Evolutionary conservation across 2,113 vertebrate species (phyloP), one percentile per base, ranked within the genome.

Genomic region (Sturnira hondurensis): DNA sequence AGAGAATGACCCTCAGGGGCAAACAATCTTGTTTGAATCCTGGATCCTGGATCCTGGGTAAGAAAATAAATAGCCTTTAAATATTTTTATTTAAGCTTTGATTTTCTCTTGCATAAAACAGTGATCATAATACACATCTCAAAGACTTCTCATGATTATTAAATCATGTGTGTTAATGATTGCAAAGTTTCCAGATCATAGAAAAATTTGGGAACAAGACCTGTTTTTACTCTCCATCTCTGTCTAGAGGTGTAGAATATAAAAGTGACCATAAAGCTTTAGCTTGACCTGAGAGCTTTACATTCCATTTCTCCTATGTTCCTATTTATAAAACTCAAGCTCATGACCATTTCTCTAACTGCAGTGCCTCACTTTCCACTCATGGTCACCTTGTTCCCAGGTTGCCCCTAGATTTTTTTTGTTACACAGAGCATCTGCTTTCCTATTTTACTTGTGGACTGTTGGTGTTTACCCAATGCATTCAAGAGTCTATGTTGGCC

Each of bases 261-360:
- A 47, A 97, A 93, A 93, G 33, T 86, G 31, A 85, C 80, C 11
- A 7, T 52, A 65, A 19, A 19, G n/a, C 9, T 65, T 77, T 78
- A 31, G 15, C 33, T 77, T 0, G 63, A 77, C 80, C 86, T 47
- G 73, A 77, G 41, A 73, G 70, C 38, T 91, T 84, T 74, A 50
- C 28, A 78, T 61, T 61, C 33, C 14, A 84, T 86, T 93, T 28
- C 58, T 74, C 80, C 43, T 61, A 38, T 76, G 43, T 65, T 92
- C 63, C 78, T 95, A 85, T 92, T 94, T 89, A 86, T 71, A 89
- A 96, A 96, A 61, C 22, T 52, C 6, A 47, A 78, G 22, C 70
- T 95, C 10, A 0, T 50, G 58, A 38, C 50, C 28, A 26, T 91
- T 50, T 91, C 68, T 52, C 36, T 78, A 38, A 80, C 45, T 41